Evolutionary conservation across 2,888 invertebrate genomes (phyloP), one percentile per base, ranked within the genome.

Genomic region (Tipula confusa): DNA sequence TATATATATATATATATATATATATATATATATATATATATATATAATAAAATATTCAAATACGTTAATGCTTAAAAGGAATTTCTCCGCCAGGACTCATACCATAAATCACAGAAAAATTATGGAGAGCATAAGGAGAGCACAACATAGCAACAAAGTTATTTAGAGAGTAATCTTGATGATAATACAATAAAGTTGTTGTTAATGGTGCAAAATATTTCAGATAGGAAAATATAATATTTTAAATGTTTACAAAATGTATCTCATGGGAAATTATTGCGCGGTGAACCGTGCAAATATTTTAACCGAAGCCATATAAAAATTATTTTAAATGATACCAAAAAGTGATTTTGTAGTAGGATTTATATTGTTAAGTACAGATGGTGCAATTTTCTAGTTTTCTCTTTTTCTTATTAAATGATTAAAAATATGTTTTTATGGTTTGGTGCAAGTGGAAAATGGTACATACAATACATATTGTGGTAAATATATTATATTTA

Each of bases 181-280:
- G 24, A 64, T 64, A 64, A 64, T 64, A 64, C 24, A 64, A 64
- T 64, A 64, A 64, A 64, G 64, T 64, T 24, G 64, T 64, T 64
- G 64, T 64, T 64, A 64, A 64, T 64, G 64, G 64, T 64, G 64
- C 64, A 64, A 64, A 64, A 64, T 64, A 64, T 64, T 64, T 24
- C 24, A 64, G 64, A 64, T 64, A 64, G 24, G 64, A 64, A 64
- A 64, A 64, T 64, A 9, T 64, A n/a, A n/a, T n/a, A 64, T 64
- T n/a, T 43, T n/a, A 43, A 43, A 43, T 1, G 43, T 43, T 24
- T 64, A 64, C 2, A 36, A 36, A 36, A 43, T 31, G 31, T 31
- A 31, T n/a, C 64, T 64, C 64, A 64, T 64, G 64, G 64, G 64
- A 64, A 64, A 64, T 64, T 64, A 64, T 64, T 64, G 24, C 64